Conservation (phyloP, 2,888 invertebrate species). For the Papilio protenor region DNA sequence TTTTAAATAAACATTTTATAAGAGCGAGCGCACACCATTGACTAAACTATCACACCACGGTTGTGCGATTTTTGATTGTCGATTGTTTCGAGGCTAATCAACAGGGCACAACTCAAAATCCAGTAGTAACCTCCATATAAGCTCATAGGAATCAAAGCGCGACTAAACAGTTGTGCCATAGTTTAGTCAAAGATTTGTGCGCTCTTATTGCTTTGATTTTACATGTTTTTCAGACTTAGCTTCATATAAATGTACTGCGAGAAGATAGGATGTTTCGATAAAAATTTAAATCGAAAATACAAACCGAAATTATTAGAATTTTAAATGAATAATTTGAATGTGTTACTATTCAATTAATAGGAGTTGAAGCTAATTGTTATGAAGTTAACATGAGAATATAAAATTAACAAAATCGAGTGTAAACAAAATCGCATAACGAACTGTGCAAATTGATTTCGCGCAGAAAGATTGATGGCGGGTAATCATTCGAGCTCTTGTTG, state of each 20-base stretch:
- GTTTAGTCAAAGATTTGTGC: no score
- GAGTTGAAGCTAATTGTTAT: neutral
- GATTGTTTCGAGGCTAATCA: no score
- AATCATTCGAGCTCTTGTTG: slow-evolving; percentile 30
- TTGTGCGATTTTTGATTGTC: no score
- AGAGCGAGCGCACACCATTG: no score
- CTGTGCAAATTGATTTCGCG: slow-evolving; percentile 22
- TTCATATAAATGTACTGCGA: no score
- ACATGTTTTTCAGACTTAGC: neutral
- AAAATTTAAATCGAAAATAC: neutral
- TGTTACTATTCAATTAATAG: neutral
- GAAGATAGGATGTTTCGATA: neutral
- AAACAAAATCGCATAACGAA: slow-evolving; percentile 28
- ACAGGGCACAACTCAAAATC: no score
- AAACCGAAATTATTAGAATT: no score
- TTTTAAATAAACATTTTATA: neutral
- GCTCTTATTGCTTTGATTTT: neutral
- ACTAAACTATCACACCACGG: no score
- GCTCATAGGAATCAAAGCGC: no score
- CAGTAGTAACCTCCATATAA: no score
- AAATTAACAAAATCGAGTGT: slow-evolving; percentile 9
- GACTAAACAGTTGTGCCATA: no score
- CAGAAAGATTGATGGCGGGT: slow-evolving; percentile 29
- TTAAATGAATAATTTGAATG: neutral
- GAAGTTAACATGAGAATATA: slow-evolving; percentile 5